Percentiles rank a stretch among this genome's conserved stretches.
These are phyloP conservation scores for Caenorhabditis sp. DNA, from an alignment of 2,888 invertebrate genomes.

Conservation along the genomic window DNA sequence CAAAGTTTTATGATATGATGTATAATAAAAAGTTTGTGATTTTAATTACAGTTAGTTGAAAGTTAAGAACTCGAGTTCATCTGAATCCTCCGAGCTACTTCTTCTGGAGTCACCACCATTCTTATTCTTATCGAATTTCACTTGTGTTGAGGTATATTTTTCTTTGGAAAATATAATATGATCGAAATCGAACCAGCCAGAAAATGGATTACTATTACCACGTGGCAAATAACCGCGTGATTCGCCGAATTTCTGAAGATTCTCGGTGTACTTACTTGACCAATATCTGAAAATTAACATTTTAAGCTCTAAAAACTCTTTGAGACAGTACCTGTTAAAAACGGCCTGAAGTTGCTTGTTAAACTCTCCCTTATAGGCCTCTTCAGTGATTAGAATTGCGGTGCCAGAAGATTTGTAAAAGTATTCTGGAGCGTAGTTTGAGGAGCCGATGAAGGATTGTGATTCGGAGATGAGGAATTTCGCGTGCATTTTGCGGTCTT, in stretches of 20 bases:
- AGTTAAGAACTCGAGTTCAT: neutral
- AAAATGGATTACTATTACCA: constrained; percentile 27
- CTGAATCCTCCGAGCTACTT: neutral
- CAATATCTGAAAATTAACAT: constrained; percentile 24
- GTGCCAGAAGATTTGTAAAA: constrained; percentile 40
- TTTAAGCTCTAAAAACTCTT: neutral
- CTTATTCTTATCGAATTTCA: neutral
- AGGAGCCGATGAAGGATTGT: constrained; percentile 28
- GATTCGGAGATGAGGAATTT: constrained; percentile 36
- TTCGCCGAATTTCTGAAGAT: constrained; percentile 30
- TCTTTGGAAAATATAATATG: constrained; percentile 30
- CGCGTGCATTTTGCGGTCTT: constrained; percentile 36
- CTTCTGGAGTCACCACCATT: neutral
- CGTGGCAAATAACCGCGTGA: constrained; percentile 25
- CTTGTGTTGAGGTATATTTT: constrained; percentile 14
- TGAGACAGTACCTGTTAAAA: constrained; percentile 25
- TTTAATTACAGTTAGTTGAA: neutral
- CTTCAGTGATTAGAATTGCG: constrained; percentile 22
- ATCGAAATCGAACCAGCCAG: constrained; percentile 37
- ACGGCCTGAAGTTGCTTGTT: constrained; percentile 27
- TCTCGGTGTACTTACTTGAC: constrained; percentile 21
- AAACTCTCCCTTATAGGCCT: constrained; percentile 16
- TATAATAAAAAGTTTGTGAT: neutral
- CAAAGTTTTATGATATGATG: neutral
- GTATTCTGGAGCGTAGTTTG: constrained; percentile 43